These are phyloP conservation scores for Agapornis roseicollis DNA, from an alignment of 2,113 vertebrate genomes.

Conservation along the genomic window DNA sequence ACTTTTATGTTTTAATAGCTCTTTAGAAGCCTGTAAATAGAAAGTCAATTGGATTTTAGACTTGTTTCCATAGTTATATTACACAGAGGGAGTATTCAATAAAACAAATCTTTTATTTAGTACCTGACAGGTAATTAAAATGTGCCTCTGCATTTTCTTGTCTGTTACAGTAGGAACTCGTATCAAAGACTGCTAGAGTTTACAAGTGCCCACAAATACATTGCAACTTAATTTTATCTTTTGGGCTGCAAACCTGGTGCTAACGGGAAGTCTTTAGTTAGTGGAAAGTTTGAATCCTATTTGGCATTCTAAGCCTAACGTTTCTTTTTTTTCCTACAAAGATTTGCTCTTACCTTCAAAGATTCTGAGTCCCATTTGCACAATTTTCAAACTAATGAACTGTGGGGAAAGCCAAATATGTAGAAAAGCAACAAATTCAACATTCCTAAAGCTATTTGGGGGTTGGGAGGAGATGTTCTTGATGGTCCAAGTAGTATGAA, in stretches of 20 bases:
- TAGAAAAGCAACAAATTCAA: slow-evolving; percentile 32
- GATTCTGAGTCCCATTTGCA: slow-evolving; percentile 11
- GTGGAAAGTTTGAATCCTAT: slow-evolving; percentile 69
- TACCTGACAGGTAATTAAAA: slow-evolving; percentile 81
- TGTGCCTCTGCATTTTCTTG: slow-evolving; percentile 67
- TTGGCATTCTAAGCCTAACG: slow-evolving; percentile 37
- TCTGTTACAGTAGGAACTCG: slow-evolving; percentile 56
- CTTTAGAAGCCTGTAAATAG: slow-evolving; percentile 77
- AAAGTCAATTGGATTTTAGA: slow-evolving; percentile 74
- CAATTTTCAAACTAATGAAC: slow-evolving; percentile 52
- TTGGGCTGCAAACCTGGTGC: slow-evolving; percentile 39
- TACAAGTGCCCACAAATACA: slow-evolving; percentile 60
- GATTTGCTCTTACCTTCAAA: slow-evolving; percentile 35
- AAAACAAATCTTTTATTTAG: slow-evolving; percentile 81
- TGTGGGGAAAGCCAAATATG: slow-evolving; percentile 22
- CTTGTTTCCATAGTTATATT: slow-evolving; percentile 76
- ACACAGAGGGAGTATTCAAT: slow-evolving; percentile 77
- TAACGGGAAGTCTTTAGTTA: slow-evolving; percentile 28
- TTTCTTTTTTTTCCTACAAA: slow-evolving; percentile 60
- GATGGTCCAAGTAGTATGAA: neutral
- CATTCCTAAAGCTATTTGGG: neutral
- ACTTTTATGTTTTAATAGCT: slow-evolving; percentile 67
- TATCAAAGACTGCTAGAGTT: slow-evolving; percentile 61
- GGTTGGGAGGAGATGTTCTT: neutral
- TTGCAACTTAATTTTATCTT: slow-evolving; percentile 71